These are phyloP conservation scores for Trogon surrucura DNA, from an alignment of 2,113 vertebrate species.

Conservation along the genomic window DNA sequence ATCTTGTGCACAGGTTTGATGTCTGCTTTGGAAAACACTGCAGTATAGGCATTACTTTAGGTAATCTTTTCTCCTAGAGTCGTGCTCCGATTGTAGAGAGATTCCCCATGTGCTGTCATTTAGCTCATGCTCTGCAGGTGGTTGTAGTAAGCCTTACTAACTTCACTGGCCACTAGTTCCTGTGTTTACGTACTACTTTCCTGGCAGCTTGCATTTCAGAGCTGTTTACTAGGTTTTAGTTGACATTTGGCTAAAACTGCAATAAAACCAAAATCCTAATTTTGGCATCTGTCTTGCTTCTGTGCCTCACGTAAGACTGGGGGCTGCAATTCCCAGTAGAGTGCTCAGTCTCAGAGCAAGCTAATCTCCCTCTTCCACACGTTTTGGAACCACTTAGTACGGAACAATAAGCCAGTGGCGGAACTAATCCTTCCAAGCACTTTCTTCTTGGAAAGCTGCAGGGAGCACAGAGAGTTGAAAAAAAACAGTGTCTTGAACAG, in stretches of 20 bases:
- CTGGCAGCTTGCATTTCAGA: neutral
- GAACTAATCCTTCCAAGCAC: conserved; percentile 20
- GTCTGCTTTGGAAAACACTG: neutral
- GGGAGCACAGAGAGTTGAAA: neutral
- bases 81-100: neutral
- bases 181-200: neutral
- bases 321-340: neutral
- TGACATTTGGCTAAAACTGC: neutral
- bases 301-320: accelerated
- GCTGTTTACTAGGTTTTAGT: neutral
- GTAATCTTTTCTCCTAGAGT: neutral
- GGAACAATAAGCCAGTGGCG: neutral
- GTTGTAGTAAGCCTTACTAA: neutral
- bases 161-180: neutral
- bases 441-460: neutral
- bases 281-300: neutral
- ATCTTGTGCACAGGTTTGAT: neutral
- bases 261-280: neutral
- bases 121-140: neutral
- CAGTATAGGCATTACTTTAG: neutral
- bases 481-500: neutral
- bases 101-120: neutral
- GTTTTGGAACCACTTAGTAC: neutral
- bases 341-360: neutral
- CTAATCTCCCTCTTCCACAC: neutral